These are phyloP conservation scores for Mormyrus lacerda DNA, from an alignment of 2,113 vertebrate species.

Conservation along the genomic window DNA sequence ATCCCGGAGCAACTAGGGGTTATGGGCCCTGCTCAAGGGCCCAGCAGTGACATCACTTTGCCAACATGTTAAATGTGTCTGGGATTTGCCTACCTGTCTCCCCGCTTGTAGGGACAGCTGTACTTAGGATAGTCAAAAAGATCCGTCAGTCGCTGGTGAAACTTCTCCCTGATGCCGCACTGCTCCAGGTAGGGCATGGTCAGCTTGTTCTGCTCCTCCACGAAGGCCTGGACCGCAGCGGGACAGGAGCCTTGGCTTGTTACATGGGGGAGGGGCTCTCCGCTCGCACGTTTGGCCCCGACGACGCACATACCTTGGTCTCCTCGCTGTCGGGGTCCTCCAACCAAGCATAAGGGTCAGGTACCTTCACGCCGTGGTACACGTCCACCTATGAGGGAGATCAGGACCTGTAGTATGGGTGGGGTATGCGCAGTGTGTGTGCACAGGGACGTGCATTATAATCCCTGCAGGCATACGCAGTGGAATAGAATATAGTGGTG, in stretches of 20 bases:
- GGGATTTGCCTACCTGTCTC: constrained; percentile 40
- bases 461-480: neutral
- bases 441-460: neutral
- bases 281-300: neutral
- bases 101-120: constrained; percentile 66
- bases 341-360: constrained; percentile 59
- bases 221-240: constrained; percentile 48
- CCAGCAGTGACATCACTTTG: neutral
- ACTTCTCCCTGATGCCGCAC: constrained; percentile 44
- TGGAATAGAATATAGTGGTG: neutral
- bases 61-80: neutral
- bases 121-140: constrained; percentile 67
- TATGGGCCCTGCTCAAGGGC: neutral
- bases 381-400: constrained; percentile 49
- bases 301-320: constrained; percentile 47
- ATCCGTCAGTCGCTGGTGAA: constrained; percentile 60
- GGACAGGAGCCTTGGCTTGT: neutral
- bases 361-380: constrained; percentile 53
- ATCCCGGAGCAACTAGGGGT: neutral
- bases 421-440: neutral
- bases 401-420: neutral
- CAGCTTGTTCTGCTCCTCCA: constrained; percentile 63
- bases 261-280: neutral
- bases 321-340: constrained; percentile 58
- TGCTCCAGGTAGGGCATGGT: constrained; percentile 64